Percentiles rank a stretch among this genome's conserved stretches.
phyloP scores from a whole-genome alignment of 2,113 vertebrate species.

The Gallinago undulata region DNA sequence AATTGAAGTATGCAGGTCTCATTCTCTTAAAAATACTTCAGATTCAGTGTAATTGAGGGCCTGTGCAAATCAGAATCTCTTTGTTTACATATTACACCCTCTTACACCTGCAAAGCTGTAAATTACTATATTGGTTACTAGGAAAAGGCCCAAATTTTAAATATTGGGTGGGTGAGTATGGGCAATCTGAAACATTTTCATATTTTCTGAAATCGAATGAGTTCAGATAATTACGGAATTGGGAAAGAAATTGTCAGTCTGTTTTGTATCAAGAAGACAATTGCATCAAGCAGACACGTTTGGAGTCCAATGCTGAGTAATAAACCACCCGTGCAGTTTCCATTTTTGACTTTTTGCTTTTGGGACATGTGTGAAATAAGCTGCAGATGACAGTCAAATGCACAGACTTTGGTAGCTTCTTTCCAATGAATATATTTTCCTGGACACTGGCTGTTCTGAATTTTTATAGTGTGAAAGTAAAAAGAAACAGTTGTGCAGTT shows the following conservation, averaged over 20 bases:
- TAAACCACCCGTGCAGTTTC: slow-evolving; percentile 58
- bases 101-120: not conserved
- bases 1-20: not conserved
- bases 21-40: not conserved
- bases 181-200: not conserved
- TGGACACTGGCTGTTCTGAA: slow-evolving; percentile 38
- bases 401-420: slow-evolving; percentile 35
- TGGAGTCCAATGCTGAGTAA: slow-evolving; percentile 34
- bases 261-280: slow-evolving; percentile 31
- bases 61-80: not conserved
- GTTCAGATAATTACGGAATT: not conserved
- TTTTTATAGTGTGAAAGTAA: slow-evolving; percentile 56
- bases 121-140: not conserved
- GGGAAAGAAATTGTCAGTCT: not conserved
- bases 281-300: not conserved
- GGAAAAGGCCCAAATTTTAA: not conserved
- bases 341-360: slow-evolving; percentile 54
- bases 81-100: not conserved
- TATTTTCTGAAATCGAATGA: not conserved
- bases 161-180: not conserved
- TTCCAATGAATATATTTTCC: slow-evolving; percentile 55
- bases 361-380: slow-evolving; percentile 28
- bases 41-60: not conserved
- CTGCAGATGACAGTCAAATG: slow-evolving; percentile 44
- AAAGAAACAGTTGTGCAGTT: slow-evolving; percentile 62